Evolutionary conservation across 2,888 invertebrate genomes (phyloP), one percentile per base, ranked within the genome.

Genomic region (Amiota minor): DNA sequence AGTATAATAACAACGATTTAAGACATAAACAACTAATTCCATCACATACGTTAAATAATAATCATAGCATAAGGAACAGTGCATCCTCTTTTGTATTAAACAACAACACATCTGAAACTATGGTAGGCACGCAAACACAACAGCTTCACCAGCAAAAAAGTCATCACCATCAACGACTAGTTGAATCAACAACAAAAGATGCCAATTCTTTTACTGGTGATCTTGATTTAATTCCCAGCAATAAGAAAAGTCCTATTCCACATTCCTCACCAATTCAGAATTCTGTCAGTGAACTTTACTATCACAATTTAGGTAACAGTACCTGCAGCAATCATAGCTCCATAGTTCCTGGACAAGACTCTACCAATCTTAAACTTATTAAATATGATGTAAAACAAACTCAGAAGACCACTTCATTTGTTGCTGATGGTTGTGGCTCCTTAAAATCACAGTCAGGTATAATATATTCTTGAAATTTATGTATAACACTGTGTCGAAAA

Each of bases 51-150:
- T 55, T 47, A 61, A 67, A 68, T 10, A 68, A 62, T 12, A 76
- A 73, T 53, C 49, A 70, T 12, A 71, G 35, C 35, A 35, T 46
- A 56, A 67, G 1, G 67, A 73, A 45, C 45, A 69, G 9, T 70
- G 74, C 20, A 59, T 72, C n/a, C 18, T 16, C 35, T 10, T 65
- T 20, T 53, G 18, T 46, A 3, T 11, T 14, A 49, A 50, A 77
- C 16, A 79, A 75, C 61, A 81, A 78, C 20, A 74, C 64, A 62
- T 55, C 23, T 9, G 50, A 47, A 64, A 78, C 74, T 75, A 87
- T 87, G 87, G 85, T 87, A 69, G 86, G 85, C 18, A 77, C 81
- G 16, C 80, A 83, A 64, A 68, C 76, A 18, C 74, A 76, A 73
- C 18, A 70, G 71, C 23, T 73, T 74, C 72, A 72, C 9, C 72